Conservation (phyloP, 2,888 invertebrate genomes). For the Acronicta alni region DNA sequence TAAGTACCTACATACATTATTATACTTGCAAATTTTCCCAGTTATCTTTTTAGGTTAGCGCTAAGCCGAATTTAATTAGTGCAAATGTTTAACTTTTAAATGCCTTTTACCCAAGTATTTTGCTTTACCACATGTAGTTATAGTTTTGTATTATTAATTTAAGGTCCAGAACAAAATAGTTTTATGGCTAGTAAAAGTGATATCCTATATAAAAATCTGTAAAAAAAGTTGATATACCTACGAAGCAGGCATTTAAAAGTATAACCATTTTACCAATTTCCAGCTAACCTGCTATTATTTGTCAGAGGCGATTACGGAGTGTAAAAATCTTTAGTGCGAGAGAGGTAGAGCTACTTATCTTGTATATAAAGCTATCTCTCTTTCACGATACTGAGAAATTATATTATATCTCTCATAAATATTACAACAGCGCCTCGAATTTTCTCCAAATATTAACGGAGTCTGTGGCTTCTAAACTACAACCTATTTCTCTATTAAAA, state of each 20-base stretch:
- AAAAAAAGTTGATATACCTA: background rate
- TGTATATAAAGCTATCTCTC: background rate
- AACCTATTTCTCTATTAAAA: too few relatives aligned
- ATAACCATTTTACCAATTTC: background rate
- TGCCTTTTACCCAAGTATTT: constrained; percentile 1
- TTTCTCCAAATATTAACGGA: background rate
- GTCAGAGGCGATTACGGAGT: background rate
- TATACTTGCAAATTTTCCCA: constrained; percentile 21
- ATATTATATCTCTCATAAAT: background rate
- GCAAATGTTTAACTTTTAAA: constrained; percentile 19
- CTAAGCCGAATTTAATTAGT: constrained; percentile 9
- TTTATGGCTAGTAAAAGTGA: background rate
- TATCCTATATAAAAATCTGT: background rate
- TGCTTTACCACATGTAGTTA: background rate
- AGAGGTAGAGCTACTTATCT: background rate
- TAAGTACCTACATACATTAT: too few relatives aligned
- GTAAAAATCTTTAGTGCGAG: background rate
- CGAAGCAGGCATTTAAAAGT: constrained; percentile 14
- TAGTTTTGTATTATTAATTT: constrained; percentile 3
- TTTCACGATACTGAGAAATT: background rate
- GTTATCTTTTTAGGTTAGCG: constrained; percentile 7
- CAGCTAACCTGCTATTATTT: background rate
- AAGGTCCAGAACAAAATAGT: constrained; percentile 24
- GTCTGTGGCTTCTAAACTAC: background rate
- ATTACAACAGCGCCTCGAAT: background rate